Conservation (phyloP, 2,888 invertebrate genomes). For the Cephus nigrinus region DNA sequence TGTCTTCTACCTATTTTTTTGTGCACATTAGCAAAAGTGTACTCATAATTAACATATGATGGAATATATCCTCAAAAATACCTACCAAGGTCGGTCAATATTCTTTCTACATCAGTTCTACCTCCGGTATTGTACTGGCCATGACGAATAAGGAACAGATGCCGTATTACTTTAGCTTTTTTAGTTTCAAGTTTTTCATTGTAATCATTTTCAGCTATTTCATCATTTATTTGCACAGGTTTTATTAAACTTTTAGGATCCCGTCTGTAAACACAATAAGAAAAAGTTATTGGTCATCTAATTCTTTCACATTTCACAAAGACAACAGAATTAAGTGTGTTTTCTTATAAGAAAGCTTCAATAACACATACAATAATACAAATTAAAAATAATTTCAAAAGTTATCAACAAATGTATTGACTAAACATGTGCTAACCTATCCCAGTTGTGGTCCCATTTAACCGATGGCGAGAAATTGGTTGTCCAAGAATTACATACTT, state of each 20-base stretch:
- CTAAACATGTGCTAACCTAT: constrained; percentile 73
- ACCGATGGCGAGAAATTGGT: constrained; percentile 74
- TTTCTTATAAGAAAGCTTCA: constrained; percentile 7
- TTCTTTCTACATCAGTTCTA: constrained; percentile 76
- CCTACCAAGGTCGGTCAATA: constrained; percentile 83
- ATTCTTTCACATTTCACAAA: not conserved
- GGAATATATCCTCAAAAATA: constrained; percentile 6
- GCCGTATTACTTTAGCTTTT: constrained; percentile 76
- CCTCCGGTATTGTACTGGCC: constrained; percentile 91
- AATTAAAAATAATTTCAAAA: not conserved
- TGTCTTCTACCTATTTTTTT: constrained; percentile 79
- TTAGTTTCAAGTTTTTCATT: constrained; percentile 76
- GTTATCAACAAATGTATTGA: not conserved
- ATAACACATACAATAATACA: not conserved
- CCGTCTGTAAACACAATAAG: constrained; percentile 69
- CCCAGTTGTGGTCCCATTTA: constrained; percentile 92
- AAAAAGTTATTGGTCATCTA: not conserved
- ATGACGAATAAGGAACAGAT: constrained; percentile 91
- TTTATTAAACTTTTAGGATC: constrained; percentile 79
- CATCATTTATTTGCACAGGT: constrained; percentile 68
- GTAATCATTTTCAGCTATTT: constrained; percentile 74
- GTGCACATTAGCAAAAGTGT: not conserved
- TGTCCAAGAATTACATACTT: constrained; percentile 77
- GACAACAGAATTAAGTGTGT: not conserved
- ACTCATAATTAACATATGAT: constrained; percentile 5